phyloP scores from a whole-genome alignment of 1,140 invertebrate genomes.

The Scaptodrosophila lebanonensis region DNA sequence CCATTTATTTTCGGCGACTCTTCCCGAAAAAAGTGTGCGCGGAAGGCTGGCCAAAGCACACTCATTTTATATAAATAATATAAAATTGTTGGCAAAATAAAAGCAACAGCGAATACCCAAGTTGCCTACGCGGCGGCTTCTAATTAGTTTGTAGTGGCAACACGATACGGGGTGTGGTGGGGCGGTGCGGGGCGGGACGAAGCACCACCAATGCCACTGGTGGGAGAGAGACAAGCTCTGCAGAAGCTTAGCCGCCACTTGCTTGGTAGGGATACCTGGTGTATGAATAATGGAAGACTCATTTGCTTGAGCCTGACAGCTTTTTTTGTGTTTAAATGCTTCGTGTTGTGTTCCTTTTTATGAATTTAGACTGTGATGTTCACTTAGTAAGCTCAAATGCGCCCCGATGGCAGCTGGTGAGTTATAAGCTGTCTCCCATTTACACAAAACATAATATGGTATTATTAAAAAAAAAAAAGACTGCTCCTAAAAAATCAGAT shows the following conservation, averaged over 20 bases:
- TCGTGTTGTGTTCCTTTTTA: slow-evolving; percentile 11
- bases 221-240: slow-evolving; percentile 18
- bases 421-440: no score
- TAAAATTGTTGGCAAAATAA: slow-evolving; percentile 45
- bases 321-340: slow-evolving; percentile 50
- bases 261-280: slow-evolving; percentile 16
- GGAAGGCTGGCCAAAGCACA: slow-evolving; percentile 53
- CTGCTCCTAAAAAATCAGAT: no score
- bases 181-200: slow-evolving; percentile 7
- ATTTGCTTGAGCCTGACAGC: slow-evolving; percentile 47
- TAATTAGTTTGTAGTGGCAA: slow-evolving; percentile 59
- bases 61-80: slow-evolving; percentile 67
- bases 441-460: no score
- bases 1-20: slow-evolving; percentile 63
- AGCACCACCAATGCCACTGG: slow-evolving; percentile 9
- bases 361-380: no score
- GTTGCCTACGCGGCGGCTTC: slow-evolving; percentile 37
- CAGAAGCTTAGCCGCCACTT: slow-evolving; percentile 42
- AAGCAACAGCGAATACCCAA: slow-evolving; percentile 69
- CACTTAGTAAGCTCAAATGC: no score
- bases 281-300: slow-evolving; percentile 66
- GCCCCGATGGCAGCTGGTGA: no score
- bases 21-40: no score
- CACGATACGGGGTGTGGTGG: no score
- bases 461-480: no score